phyloP scores from a whole-genome alignment of 2,113 vertebrate species.

The cattle (Bos taurus) region DNA sequence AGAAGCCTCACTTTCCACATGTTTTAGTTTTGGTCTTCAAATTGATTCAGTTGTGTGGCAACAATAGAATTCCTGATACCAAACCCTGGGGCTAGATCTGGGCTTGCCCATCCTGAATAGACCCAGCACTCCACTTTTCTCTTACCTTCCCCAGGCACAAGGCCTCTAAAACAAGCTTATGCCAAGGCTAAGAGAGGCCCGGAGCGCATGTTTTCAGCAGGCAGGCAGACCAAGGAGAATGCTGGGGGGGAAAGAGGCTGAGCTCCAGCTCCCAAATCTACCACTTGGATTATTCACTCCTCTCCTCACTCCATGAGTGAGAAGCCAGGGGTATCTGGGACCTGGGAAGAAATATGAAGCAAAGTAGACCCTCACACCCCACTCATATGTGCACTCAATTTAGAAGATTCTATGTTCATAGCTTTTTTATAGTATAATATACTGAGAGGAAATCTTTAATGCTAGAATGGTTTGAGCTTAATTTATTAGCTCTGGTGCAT shows the following conservation, averaged over 20 bases:
- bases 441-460: not conserved
- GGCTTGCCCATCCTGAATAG: not conserved
- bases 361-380: not conserved
- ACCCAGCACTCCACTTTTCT: not conserved
- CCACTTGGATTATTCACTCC: not conserved
- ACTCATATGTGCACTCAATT: not conserved
- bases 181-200: not conserved
- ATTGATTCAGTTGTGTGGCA: not conserved
- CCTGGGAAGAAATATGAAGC: not conserved
- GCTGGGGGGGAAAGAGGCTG: not conserved
- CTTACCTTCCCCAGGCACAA: not conserved
- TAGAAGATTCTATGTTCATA: not conserved
- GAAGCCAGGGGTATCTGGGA: not conserved
- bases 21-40: not conserved
- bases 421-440: not conserved
- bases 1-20: not conserved
- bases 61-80: not conserved
- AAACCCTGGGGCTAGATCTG: not conserved
- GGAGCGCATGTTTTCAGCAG: not conserved
- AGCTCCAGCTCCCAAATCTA: not conserved
- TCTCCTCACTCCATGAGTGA: not conserved
- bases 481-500: not conserved
- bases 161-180: not conserved
- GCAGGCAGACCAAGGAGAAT: not conserved
- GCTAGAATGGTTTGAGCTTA: not conserved